phyloP scores from a whole-genome alignment of 2,113 vertebrate species.

The Gracilinanus agilis region DNA sequence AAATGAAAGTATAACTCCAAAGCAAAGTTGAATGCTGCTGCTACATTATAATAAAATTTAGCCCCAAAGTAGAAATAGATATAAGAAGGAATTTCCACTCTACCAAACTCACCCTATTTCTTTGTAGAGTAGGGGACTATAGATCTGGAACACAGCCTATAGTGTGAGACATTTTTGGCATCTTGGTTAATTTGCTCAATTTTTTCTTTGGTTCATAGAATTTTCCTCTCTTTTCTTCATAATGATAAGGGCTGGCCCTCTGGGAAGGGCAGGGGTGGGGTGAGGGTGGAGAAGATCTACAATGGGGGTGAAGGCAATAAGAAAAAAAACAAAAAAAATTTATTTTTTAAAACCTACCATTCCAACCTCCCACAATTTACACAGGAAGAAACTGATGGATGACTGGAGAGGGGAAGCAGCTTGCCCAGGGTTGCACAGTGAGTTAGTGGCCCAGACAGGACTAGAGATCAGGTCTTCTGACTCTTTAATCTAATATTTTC shows the following conservation, averaged over 20 bases:
- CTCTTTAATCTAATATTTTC: not conserved
- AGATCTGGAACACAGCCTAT: not conserved
- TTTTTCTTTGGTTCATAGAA: no score
- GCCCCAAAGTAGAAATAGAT: not conserved
- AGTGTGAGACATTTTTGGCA: not conserved
- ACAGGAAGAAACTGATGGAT: not conserved
- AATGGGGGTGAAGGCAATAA: not conserved
- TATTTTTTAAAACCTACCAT: not conserved
- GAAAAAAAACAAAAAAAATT: not conserved
- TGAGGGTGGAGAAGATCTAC: not conserved
- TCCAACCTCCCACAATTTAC: not conserved
- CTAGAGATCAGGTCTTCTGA: not conserved
- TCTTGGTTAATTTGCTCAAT: not conserved
- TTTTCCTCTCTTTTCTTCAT: not conserved
- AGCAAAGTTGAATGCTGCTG: not conserved
- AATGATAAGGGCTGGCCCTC: not conserved
- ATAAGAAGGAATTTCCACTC: not conserved
- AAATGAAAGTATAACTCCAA: not conserved
- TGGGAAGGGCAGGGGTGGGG: not conserved
- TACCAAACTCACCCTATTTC: not conserved
- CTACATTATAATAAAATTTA: not conserved
- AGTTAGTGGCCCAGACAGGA: not conserved
- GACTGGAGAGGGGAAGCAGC: not conserved
- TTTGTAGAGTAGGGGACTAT: not conserved
- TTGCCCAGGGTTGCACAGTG: not conserved